Percentiles rank a stretch among this genome's conserved stretches.
Conservation (phyloP, 2,888 invertebrate genomes). For the Glomeris marginata region DNA sequence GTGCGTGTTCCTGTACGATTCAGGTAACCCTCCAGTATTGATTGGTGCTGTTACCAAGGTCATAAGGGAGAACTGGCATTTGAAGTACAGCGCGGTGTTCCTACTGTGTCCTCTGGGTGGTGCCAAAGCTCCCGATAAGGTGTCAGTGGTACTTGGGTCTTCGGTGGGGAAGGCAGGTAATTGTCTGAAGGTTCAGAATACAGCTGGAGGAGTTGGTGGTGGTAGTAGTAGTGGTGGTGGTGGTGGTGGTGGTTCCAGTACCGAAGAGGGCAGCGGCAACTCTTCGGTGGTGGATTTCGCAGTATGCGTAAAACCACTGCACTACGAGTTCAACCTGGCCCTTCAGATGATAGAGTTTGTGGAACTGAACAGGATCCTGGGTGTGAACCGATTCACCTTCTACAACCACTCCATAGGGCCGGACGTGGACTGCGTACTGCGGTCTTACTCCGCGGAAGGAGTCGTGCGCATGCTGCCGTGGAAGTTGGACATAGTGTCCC, state of each 20-base stretch:
- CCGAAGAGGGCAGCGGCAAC: not conserved
- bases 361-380: conserved; percentile 67
- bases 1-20: conserved; percentile 22
- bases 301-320: conserved; percentile 79
- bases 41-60: conserved; percentile 36
- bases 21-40: conserved; percentile 13
- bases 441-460: conserved; percentile 48
- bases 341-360: conserved; percentile 76
- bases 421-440: conserved; percentile 58
- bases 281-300: conserved; percentile 25
- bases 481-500: conserved; percentile 64
- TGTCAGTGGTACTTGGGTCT: conserved; percentile 44
- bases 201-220: too few species aligned
- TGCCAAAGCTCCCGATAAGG: conserved; percentile 41
- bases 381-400: conserved; percentile 73
- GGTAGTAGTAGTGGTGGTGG: too few species aligned
- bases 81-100: conserved; percentile 71
- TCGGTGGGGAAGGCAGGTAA: not conserved
- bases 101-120: conserved; percentile 49
- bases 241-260: not conserved
- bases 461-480: conserved; percentile 58
- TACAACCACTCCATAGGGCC: conserved; percentile 77
- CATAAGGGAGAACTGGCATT: conserved; percentile 84
- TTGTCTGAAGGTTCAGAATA: too few species aligned
- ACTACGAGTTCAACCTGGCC: conserved; percentile 70